A percentile compares a stretch with the other conserved stretches of the same genome.
Conservation (phyloP, 2,888 invertebrate genomes). For the Hedya salicella region DNA sequence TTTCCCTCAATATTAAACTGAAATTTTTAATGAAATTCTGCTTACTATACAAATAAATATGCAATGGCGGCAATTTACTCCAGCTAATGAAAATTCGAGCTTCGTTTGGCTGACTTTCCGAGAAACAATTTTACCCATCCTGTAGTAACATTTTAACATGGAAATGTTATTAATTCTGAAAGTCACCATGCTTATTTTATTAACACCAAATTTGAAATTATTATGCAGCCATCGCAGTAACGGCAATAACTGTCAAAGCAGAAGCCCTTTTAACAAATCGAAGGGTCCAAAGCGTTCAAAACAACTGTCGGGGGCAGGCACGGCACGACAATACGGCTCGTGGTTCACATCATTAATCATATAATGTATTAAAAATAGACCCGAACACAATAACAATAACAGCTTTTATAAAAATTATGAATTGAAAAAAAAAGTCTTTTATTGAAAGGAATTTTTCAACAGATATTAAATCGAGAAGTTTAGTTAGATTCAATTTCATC, state of each 20-base stretch:
- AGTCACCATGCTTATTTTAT: not conserved
- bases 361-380: conserved; percentile 21
- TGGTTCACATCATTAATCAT: conserved; percentile 43
- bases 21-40: no score
- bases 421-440: not conserved
- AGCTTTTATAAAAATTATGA: not conserved
- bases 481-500: no score
- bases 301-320: conserved; percentile 46
- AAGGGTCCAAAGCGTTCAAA: conserved; percentile 52
- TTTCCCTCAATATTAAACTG: no score
- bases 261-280: conserved; percentile 53
- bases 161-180: not conserved
- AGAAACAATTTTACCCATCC: not conserved
- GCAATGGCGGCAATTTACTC: no score
- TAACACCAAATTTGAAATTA: not conserved
- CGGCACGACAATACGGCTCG: conserved; percentile 33
- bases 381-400: not conserved
- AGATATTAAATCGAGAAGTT: no score
- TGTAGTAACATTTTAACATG: not conserved
- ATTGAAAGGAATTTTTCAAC: no score
- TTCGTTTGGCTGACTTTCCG: no score
- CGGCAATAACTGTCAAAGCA: conserved; percentile 52
- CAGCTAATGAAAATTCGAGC: no score
- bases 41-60: no score
- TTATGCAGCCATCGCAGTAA: conserved; percentile 13